Base-by-base conservation (phyloP, 1,140 invertebrate species). In the Cotesia glomerata region DNA sequence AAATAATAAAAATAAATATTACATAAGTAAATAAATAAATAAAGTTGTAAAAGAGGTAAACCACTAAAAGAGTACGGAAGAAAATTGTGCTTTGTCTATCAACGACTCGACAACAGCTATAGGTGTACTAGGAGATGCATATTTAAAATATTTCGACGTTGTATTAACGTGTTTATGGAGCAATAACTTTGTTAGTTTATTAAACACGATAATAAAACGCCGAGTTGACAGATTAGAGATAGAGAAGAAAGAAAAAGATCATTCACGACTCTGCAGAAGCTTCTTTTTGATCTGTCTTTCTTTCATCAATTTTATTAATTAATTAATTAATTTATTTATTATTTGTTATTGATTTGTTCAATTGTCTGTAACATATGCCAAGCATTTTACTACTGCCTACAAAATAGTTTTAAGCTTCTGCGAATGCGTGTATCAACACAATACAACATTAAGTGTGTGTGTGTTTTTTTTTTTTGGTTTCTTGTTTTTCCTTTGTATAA, bases 91-190 rank as follows among this genome's bases (percentile, higher is more conserved):
- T 87, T 79, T 84, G 85, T 87, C 85, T 87, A 86, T 87, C 85
- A 87, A 85, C 85, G 85, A 87, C 85, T 86, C 84, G 84, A 86
- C 85, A 86, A 86, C 81, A 86, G 85, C 82, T 72, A 69, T 69
- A 72, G 78, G 78, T 85, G 80, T 13, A 49, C 80, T 81, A 84
- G 79, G 78, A 86, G 76, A 82, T 84, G 80, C 83, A 83, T 82
- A 83, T 83, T 78, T 83, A 70, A 75, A 77, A 73, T 66, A 64
- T 69, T 75, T 76, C 75, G 74, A 66, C 74, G 76, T 67, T 78
- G 64, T 74, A 59, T 77, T 68, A 77, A 77, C 26, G 39, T 34
- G 2, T 14, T 26, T 11, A 54, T 16, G 45, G 11, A 58, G 26
- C 59, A 36, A 32, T 62, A 54, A 49, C 49, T 39, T 59, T 5